Percentiles rank a stretch among this genome's conserved stretches.
phyloP scores from a whole-genome alignment of 92 coral and sea anemone genomes.

The Micromussa lordhowensis region DNA sequence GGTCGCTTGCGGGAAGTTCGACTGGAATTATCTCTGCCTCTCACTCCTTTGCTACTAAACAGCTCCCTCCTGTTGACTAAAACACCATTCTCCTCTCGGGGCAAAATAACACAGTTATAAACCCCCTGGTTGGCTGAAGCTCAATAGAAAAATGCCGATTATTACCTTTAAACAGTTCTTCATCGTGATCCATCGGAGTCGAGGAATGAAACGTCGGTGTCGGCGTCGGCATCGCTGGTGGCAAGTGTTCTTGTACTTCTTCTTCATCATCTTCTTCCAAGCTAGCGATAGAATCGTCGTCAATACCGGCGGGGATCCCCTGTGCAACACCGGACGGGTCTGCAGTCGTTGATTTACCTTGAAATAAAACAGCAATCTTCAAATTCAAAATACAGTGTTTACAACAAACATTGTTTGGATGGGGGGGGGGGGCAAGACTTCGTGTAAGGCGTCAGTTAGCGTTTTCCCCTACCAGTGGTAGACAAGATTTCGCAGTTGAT shows the following conservation, averaged over 20 bases:
- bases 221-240: conserved; percentile 24
- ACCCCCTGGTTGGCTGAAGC: not conserved
- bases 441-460: too few species aligned
- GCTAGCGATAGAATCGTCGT: conserved; percentile 33
- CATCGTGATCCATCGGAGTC: conserved; percentile 70
- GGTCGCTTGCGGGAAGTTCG: too few species aligned
- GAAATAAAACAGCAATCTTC: not conserved
- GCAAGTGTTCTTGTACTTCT: conserved; percentile 22
- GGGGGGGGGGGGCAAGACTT: too few species aligned
- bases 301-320: conserved; percentile 26
- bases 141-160: not conserved
- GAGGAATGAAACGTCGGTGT: conserved; percentile 57
- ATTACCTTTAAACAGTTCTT: conserved; percentile 91
- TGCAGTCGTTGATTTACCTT: conserved; percentile 58
- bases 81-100: too few species aligned
- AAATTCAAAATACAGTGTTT: not conserved
- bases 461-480: too few species aligned
- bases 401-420: too few species aligned
- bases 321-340: conserved; percentile 65
- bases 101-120: not conserved
- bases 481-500: too few species aligned
- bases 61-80: not conserved
- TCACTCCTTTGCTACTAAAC: not conserved
- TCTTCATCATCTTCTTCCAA: conserved; percentile 42
- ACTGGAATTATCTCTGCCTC: not conserved